Evolutionary conservation across 2,113 vertebrate species (phyloP), one percentile per base, ranked within the genome.

Genomic region (Atractosteus spatula): DNA sequence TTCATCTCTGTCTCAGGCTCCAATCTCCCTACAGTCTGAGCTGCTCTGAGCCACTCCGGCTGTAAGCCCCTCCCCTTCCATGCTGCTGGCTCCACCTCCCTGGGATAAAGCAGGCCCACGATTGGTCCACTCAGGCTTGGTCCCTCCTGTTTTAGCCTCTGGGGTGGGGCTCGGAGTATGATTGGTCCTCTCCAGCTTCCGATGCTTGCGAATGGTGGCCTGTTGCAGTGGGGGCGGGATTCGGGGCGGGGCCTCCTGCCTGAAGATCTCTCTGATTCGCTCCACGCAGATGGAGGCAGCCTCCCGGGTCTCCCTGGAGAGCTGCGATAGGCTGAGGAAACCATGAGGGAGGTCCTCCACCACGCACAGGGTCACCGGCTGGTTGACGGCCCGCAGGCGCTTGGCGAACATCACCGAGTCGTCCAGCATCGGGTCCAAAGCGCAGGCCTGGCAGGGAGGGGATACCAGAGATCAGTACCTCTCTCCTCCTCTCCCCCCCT

Each of bases 361-460:
- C 55, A 96, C 90, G 12, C 85, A 90, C 71, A 97, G 86, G 3
- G 92, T 94, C 80, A 96, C 94, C 0, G 91, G 92, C 77, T 87
- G 93, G 41, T 85, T 86, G 17, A 94, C 45, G 44, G 72, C 69
- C 16, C 91, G 91, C 79, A 97, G 87, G 10, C 95, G 88, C 80
- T 94, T 91, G 44, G 95, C 95, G 16, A 97, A 93, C 94, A 94
- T 95, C 81, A 97, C 94, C 0, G 96, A 95, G 86, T 97, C 95
- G 2, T 96, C 96, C 81, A 97, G 84, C 89, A 97, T 96, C 61
- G 96, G 95, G 87, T 97, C 96, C 74, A 97, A 81, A 0, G 94
- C 94, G 17, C 95, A 96, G 0, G 96, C 96, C 96, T 97, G 79
- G 8, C 47, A 51, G 66, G 71, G 17, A 10, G 16, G 16, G 51